Evolutionary conservation across 2,113 vertebrate species (phyloP), one percentile per base, ranked within the genome.

Genomic region (Callospermophilus lateralis): DNA sequence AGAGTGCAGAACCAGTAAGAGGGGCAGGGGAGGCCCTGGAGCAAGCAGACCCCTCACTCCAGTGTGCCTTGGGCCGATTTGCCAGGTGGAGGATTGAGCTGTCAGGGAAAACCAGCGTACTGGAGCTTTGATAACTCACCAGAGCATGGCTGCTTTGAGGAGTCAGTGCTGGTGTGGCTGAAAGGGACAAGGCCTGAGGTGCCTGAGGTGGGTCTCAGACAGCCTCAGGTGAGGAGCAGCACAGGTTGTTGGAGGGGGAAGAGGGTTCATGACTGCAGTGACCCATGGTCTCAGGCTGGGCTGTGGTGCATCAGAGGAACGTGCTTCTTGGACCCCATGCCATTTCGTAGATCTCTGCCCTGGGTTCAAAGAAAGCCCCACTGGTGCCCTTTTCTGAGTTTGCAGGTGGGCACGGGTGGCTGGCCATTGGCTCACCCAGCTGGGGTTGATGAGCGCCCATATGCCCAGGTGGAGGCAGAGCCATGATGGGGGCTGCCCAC

Each of bases 101-200:
- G 95, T 97, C 97, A 97, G 93, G 89, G 76, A 63, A 86, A 89
- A 90, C 95, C 68, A 74, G 94, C 96, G 85, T 97, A 97, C 42
- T 2, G 81, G 92, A 65, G 97, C 98, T 98, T 98, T 98, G 97
- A 97, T 97, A 97, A 96, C 97, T 98, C 97, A 95, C 61, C 90
- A 88, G 53, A 83, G 91, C 45, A 2, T 94, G 97, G 94, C 94
- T 51, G 45, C 97, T 98, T 93, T 81, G 91, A 91, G 98, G 97
- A 97, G 65, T 93, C 15, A 22, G 96, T 32, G 3, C 63, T 19
- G 42, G 81, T 48, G 16, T 55, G 81, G 88, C 65, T 19, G 45
- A 77, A 94, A 95, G 80, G 80, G 86, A 37, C 67, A 67, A 5
- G 86, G 95, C 97, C 95, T 42, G 92, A 80, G 13, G 30, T 77